Conservation (phyloP, 2,113 vertebrate species). For the Glareola pratincola region DNA sequence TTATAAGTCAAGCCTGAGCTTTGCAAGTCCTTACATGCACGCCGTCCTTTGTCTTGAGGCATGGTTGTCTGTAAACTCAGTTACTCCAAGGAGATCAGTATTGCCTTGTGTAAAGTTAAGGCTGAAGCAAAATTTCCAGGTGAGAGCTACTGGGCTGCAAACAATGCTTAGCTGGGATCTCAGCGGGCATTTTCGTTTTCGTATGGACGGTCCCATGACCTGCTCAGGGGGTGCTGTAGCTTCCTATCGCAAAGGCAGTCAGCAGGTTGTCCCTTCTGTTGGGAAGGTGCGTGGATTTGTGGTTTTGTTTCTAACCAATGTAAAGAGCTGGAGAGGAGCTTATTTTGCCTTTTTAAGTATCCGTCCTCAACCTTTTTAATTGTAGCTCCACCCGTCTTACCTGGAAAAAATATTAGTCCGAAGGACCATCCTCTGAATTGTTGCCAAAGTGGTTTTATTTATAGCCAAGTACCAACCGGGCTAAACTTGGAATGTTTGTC, state of each 20-base stretch:
- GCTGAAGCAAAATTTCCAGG: conserved; percentile 3
- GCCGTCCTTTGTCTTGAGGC: not conserved
- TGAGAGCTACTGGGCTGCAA: conserved; percentile 2
- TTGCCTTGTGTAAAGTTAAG: not conserved
- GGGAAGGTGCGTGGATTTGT: not conserved
- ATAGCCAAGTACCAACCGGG: not conserved
- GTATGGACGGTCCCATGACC: not conserved
- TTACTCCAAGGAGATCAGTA: not conserved
- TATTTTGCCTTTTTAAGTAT: not conserved
- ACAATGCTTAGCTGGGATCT: conserved; percentile 17
- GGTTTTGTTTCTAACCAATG: not conserved
- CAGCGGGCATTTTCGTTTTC: not conserved
- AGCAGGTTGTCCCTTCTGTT: not conserved
- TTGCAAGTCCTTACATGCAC: not conserved
- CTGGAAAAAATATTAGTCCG: not conserved
- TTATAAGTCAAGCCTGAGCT: not conserved
- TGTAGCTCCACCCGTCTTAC: not conserved
- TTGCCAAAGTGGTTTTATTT: not conserved
- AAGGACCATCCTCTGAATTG: not conserved
- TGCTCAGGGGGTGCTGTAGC: not conserved
- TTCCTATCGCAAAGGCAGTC: not conserved
- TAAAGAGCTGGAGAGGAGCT: not conserved
- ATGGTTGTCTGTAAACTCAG: not conserved
- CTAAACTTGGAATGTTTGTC: not conserved
- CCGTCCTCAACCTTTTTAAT: not conserved